These are phyloP conservation scores for Meteorus sp. DNA, from an alignment of 1,140 invertebrate species.

Conservation along the genomic window DNA sequence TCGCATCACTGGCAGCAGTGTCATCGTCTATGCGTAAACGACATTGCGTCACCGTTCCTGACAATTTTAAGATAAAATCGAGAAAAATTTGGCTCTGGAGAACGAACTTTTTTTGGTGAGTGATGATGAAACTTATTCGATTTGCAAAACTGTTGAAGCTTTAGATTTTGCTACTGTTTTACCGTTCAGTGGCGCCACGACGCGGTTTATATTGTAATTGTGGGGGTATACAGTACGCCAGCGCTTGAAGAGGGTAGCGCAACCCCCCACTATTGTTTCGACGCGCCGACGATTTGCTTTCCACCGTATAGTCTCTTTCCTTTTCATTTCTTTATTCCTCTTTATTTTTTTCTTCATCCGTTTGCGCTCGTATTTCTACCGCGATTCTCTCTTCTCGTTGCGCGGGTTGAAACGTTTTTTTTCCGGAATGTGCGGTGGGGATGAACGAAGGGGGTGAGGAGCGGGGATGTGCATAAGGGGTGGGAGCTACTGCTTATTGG, in stretches of 20 bases:
- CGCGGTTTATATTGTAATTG: neutral
- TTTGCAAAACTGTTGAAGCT: constrained; percentile 37
- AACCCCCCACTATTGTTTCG: neutral
- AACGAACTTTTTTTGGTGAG: neutral
- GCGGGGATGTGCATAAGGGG: constrained; percentile 36
- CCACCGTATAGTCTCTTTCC: neutral
- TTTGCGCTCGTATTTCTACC: too few relatives aligned
- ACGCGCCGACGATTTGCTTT: neutral
- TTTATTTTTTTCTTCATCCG: constrained; percentile 29
- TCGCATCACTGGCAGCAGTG: too few relatives aligned
- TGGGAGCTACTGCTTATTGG: neutral
- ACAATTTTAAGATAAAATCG: neutral
- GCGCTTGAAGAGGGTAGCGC: too few relatives aligned
- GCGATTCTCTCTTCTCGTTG: too few relatives aligned
- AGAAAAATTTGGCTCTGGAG: neutral
- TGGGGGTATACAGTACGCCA: too few relatives aligned
- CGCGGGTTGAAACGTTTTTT: too few relatives aligned
- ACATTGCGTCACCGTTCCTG: too few relatives aligned
- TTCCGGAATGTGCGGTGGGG: too few relatives aligned
- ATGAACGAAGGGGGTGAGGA: too few relatives aligned
- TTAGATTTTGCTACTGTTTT: too few relatives aligned
- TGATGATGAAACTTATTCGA: constrained; percentile 45
- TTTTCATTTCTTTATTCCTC: neutral
- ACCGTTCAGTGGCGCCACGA: constrained; percentile 54
- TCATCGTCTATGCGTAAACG: too few relatives aligned